Evolutionary conservation across 2,888 invertebrate genomes (phyloP).

Genomic region (Ceraclea dissimilis): DNA sequence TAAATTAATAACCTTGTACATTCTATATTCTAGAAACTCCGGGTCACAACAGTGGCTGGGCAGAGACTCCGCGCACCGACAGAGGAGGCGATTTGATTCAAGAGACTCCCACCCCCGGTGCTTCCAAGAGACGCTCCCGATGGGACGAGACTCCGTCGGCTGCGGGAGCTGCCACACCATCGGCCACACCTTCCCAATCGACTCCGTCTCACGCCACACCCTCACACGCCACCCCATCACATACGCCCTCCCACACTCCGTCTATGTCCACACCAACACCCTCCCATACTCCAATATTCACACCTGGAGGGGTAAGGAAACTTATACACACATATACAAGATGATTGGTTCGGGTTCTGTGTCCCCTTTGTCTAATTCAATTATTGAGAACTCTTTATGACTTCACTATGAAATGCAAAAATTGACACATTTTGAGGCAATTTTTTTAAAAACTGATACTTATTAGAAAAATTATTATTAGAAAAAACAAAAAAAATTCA

Average conservation of each 20-base stretch:
- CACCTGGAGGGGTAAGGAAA: constrained; percentile 69
- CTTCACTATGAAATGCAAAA: too few relatives aligned
- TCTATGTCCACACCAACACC: constrained; percentile 45
- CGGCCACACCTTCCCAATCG: constrained; percentile 60
- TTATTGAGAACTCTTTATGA: too few relatives aligned
- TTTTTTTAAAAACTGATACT: too few relatives aligned
- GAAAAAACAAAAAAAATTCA: too few relatives aligned
- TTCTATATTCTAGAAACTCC: constrained; percentile 67
- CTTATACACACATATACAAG: too few relatives aligned
- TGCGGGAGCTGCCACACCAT: constrained; percentile 63
- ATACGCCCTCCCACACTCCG: constrained; percentile 54
- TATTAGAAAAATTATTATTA: too few relatives aligned
- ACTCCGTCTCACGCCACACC: constrained; percentile 71
- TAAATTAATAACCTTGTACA: too few relatives aligned
- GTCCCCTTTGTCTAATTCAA: too few relatives aligned
- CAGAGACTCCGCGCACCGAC: constrained; percentile 96
- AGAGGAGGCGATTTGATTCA: constrained; percentile 74
- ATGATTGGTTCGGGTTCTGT: too few relatives aligned
- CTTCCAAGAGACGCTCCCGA: constrained; percentile 89
- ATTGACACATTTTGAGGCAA: too few relatives aligned
- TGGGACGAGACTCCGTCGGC: constrained; percentile 98
- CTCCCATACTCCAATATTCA: constrained; percentile 55
- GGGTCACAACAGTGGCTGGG: constrained; percentile 96
- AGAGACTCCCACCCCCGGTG: constrained; percentile 90
- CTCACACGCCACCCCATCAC: constrained; percentile 56